Evolutionary conservation across 2,113 vertebrate genomes (phyloP).

Genomic region (Bubo bubo): DNA sequence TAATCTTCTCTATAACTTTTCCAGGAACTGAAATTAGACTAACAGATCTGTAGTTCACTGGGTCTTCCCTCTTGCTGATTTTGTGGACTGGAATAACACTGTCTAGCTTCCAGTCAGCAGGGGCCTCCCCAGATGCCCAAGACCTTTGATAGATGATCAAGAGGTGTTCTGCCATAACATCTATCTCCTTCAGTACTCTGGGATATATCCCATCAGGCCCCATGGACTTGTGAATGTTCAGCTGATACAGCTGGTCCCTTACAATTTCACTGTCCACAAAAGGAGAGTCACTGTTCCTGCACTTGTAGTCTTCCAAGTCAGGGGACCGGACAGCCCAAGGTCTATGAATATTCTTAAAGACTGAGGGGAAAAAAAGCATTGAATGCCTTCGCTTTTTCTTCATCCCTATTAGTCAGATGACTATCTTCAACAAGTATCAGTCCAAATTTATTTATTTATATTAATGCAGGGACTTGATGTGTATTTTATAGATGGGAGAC

Average conservation of each 20-base stretch:
- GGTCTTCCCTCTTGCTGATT: not conserved
- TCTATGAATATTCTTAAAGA: not conserved
- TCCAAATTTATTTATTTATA: not conserved
- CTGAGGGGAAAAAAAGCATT: accelerated
- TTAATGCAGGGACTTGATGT: accelerated
- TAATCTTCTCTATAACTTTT: not conserved
- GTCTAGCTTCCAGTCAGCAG: not conserved
- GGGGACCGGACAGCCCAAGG: not conserved
- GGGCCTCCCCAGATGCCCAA: no score
- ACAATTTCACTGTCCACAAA: not conserved
- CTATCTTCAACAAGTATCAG: not conserved
- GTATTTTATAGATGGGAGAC: not conserved
- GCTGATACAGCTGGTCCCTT: not conserved
- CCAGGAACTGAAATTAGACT: not conserved
- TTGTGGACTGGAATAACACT: not conserved
- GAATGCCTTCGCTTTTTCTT: not conserved
- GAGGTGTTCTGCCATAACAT: not conserved
- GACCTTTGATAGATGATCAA: not conserved
- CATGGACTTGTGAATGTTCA: not conserved
- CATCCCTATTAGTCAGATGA: not conserved
- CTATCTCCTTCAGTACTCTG: not conserved
- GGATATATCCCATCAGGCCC: not conserved
- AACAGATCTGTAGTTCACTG: not conserved
- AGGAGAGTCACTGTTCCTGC: not conserved
- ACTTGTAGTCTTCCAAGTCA: accelerated